A percentile compares a stretch with the other conserved stretches of the same genome.
phyloP scores from a whole-genome alignment of 2,113 vertebrate species.

The Brienomyrus brachyistius region DNA sequence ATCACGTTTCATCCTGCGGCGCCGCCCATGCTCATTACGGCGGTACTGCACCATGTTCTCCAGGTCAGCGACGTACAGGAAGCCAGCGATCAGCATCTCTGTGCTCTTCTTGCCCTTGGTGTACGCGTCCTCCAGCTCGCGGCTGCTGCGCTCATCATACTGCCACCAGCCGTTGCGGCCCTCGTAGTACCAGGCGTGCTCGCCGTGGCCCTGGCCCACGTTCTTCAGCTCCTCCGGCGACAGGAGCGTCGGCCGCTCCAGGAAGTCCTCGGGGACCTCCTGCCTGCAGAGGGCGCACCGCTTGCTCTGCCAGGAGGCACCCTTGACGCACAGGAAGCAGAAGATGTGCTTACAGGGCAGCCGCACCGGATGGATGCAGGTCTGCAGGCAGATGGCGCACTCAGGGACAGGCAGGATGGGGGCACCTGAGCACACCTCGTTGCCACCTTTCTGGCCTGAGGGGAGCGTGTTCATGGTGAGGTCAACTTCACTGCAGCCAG shows the following conservation, averaged over 20 bases:
- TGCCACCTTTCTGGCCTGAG: slow-evolving; percentile 70
- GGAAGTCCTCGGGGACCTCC: slow-evolving; percentile 92
- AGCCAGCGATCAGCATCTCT: slow-evolving; percentile 94
- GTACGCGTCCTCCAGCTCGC: slow-evolving; percentile 89
- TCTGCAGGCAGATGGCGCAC: slow-evolving; percentile 93
- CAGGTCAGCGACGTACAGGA: slow-evolving; percentile 89
- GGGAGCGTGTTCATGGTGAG: slow-evolving; percentile 70
- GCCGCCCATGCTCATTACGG: slow-evolving; percentile 86
- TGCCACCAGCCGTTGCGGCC: slow-evolving; percentile 98
- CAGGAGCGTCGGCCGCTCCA: slow-evolving; percentile 84
- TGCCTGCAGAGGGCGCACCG: slow-evolving; percentile 90
- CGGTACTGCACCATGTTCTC: slow-evolving; percentile 97
- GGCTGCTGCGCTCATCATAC: slow-evolving; percentile 89
- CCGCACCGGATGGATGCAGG: slow-evolving; percentile 85
- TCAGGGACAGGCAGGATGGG: slow-evolving; percentile 74
- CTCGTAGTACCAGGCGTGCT: slow-evolving; percentile 93
- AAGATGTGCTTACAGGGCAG: slow-evolving; percentile 94
- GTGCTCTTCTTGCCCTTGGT: slow-evolving; percentile 85
- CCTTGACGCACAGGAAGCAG: slow-evolving; percentile 94
- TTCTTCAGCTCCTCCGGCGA: slow-evolving; percentile 89
- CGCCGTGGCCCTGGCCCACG: slow-evolving; percentile 69
- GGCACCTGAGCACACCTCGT: slow-evolving; percentile 51
- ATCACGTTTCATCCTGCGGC: slow-evolving; percentile 90
- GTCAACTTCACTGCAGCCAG: slow-evolving; percentile 79
- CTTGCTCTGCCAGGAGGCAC: slow-evolving; percentile 96